Base-by-base conservation (phyloP, 2,888 invertebrate species). In the Parthenolecanium corni region DNA sequence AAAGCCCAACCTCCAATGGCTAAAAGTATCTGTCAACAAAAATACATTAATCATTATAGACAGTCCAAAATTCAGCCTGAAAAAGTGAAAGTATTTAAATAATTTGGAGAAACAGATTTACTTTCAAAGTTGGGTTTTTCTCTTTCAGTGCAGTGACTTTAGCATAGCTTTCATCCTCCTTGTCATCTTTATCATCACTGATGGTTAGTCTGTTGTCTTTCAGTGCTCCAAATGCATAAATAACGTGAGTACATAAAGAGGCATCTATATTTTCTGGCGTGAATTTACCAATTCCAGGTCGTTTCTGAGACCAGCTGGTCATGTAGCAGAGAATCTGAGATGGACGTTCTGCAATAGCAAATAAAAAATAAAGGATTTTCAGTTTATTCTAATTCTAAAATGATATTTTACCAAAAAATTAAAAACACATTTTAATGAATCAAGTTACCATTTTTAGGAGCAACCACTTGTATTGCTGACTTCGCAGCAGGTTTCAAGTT, bases 1-100 rank as follows among this genome's bases (percentile, higher is more conserved):
- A 94, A 94, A 1, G 91, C 91, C 94, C 94, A 95, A 20, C 95
- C 95, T 64, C 95, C 95, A 68, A 95, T 89, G 1, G 90, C 90
- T 16, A 91, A 75, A 0, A 90, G 76, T 65, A 90, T 80, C 83
- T 89, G 70, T 6, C 71, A 70, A 64, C 21, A 67, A 64, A 64
- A 61, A 51, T 52, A n/a, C n/a, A 20, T 24, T 51, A 12, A 18
- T 2, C 14, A 23, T 2, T 31, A 25, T 16, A 31, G 18, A 4
- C 5, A 6, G n/a, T 5, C 14, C 18, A 44, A 11, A 6, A n/a
- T n/a, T n/a, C n/a, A n/a, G n/a, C n/a, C n/a, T n/a, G n/a, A n/a
- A n/a, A n/a, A n/a, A n/a, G n/a, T n/a, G n/a, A n/a, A n/a, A n/a
- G n/a, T n/a, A n/a, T n/a, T n/a, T n/a, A n/a, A n/a, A n/a, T n/a